Conservation (phyloP, 2,113 vertebrate genomes). For the Pollachius pollachius region DNA sequence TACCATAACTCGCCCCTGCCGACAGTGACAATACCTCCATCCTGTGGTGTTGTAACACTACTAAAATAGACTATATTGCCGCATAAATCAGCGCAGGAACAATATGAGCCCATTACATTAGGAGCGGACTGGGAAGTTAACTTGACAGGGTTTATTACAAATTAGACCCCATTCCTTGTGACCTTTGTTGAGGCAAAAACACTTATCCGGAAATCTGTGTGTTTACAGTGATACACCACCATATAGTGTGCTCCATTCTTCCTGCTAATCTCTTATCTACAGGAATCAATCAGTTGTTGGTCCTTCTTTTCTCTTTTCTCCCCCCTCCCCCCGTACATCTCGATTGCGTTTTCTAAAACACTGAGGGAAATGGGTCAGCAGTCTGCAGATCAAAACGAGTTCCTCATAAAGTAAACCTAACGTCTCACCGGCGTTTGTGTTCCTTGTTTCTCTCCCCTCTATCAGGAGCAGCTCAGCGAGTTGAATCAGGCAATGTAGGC, state of each 20-base stretch:
- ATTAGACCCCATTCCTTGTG: constrained; percentile 35
- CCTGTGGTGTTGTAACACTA: constrained; percentile 31
- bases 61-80: too few species aligned
- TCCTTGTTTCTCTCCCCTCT: constrained; percentile 19
- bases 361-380: background rate
- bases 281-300: constrained; percentile 1
- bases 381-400: constrained; percentile 7
- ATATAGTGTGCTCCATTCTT: constrained; percentile 24
- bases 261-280: constrained; percentile 12
- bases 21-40: constrained; percentile 18
- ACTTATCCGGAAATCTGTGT: constrained; percentile 22
- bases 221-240: constrained; percentile 27
- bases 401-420: constrained; percentile 25
- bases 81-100: constrained; percentile 55
- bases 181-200: constrained; percentile 31
- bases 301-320: too few species aligned
- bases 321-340: background rate
- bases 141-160: constrained; percentile 59
- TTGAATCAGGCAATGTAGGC: constrained; percentile 6
- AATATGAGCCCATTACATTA: constrained; percentile 57
- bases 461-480: constrained; percentile 5
- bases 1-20: background rate
- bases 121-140: constrained; percentile 45
- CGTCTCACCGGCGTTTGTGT: constrained; percentile 21
- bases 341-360: constrained; percentile 3